These are phyloP conservation scores for Hydractinia symbiolongicarpus DNA, from an alignment of 30 jellyfish, hydroid and myxozoan genomes.

Conservation along the genomic window DNA sequence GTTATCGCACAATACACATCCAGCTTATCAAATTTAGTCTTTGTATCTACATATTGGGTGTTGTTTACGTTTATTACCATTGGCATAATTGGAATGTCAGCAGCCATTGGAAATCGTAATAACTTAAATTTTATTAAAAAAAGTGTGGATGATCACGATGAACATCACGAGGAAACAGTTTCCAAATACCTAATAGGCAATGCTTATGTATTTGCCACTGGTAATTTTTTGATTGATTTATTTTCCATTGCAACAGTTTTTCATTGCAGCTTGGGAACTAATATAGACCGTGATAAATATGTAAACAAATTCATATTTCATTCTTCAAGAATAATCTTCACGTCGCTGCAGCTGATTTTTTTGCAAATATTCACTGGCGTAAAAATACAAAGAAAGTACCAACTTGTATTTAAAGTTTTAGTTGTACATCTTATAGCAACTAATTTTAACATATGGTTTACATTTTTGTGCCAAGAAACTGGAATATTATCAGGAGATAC, in stretches of 20 bases:
- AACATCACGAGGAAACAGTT: neutral
- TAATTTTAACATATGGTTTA: conserved; percentile 22
- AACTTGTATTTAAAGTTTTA: conserved; percentile 8
- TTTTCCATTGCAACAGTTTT: conserved; percentile 20
- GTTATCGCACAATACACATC: conserved; percentile 19
- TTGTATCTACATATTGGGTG: neutral
- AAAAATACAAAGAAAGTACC: conserved; percentile 10
- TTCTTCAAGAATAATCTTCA: neutral
- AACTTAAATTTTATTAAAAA: neutral
- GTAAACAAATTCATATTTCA: conserved; percentile 7
- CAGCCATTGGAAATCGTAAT: conserved; percentile 9
- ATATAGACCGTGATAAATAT: neutral
- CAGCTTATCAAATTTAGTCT: neutral
- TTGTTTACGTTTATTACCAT: neutral
- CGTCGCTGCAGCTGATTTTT: conserved; percentile 11
- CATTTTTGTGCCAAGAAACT: conserved; percentile 31
- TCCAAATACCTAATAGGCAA: conserved; percentile 5
- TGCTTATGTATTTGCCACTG: conserved; percentile 26
- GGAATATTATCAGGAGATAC: neutral
- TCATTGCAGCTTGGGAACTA: conserved; percentile 15
- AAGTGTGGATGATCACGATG: conserved; percentile 1
- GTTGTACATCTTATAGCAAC: conserved; percentile 26
- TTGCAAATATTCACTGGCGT: conserved; percentile 13
- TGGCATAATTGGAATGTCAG: conserved; percentile 19
- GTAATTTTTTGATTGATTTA: conserved; percentile 16